Percentiles rank a stretch among this genome's conserved stretches.
Conservation (phyloP, 2,888 invertebrate species). For the Caenorhabditis japonica region DNA sequence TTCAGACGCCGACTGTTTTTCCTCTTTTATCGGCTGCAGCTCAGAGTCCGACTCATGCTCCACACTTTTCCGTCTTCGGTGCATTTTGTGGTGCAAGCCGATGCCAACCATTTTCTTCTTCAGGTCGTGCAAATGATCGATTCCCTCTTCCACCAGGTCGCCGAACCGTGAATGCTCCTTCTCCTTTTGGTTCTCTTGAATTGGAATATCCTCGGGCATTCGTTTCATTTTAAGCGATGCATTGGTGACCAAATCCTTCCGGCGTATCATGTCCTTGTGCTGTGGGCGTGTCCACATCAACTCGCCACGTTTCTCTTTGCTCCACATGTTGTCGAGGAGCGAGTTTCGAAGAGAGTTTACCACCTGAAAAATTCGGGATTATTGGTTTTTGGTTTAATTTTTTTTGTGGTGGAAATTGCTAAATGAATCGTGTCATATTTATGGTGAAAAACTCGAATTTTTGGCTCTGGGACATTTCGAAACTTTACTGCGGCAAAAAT, state of each 20-base stretch:
- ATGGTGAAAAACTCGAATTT: too few species aligned
- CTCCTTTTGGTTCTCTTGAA: conserved; percentile 61
- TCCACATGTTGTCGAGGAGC: conserved; percentile 86
- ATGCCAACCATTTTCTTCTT: conserved; percentile 55
- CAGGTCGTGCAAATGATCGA: conserved; percentile 62
- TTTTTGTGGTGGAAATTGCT: too few species aligned
- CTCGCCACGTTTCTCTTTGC: conserved; percentile 83
- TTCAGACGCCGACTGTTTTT: conserved; percentile 22
- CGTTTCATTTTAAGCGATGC: conserved; percentile 97
- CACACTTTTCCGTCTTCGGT: conserved; percentile 53
- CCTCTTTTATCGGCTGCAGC: conserved; percentile 48
- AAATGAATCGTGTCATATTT: too few species aligned
- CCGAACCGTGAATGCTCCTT: conserved; percentile 58
- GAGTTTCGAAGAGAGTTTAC: conserved; percentile 84
- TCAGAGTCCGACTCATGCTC: conserved; percentile 49
- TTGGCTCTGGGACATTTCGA: too few species aligned
- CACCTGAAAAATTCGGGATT: conserved; percentile 74
- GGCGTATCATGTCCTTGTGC: conserved; percentile 39
- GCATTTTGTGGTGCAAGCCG: conserved; percentile 55
- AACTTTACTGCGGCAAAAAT: too few species aligned
- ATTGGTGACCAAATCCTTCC: conserved; percentile 88
- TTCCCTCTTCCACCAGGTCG: conserved; percentile 65
- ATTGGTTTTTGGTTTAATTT: conserved; percentile 8
- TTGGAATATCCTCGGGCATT: conserved; percentile 82
- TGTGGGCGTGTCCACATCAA: conserved; percentile 67